Evolutionary conservation across 2,888 invertebrate genomes (phyloP).

Genomic region (Cataglyphis altisquamis): DNA sequence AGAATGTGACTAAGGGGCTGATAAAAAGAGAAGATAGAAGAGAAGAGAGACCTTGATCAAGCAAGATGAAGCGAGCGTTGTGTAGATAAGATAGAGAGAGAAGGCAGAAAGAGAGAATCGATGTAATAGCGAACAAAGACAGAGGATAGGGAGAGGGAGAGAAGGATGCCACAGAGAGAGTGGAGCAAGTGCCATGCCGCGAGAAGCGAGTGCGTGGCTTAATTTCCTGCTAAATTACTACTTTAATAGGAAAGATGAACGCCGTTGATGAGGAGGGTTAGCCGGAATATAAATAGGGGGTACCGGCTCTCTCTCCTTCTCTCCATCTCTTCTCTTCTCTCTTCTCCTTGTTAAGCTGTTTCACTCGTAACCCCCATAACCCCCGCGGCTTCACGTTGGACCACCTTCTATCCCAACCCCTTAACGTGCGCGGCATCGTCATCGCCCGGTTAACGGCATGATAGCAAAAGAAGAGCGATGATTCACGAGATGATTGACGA

Average conservation of each 20-base stretch:
- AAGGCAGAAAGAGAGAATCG: slow-evolving; percentile 59
- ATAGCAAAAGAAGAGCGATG: slow-evolving; percentile 76
- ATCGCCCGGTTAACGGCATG: slow-evolving; percentile 77
- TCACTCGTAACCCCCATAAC: slow-evolving; percentile 51
- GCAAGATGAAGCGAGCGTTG: slow-evolving; percentile 30
- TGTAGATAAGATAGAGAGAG: slow-evolving; percentile 17
- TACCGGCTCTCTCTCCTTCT: slow-evolving; percentile 61
- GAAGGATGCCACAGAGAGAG: slow-evolving; percentile 58
- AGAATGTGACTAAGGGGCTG: slow-evolving; percentile 19
- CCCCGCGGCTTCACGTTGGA: slow-evolving; percentile 56
- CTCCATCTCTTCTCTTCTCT: slow-evolving; percentile 41
- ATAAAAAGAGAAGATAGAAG: slow-evolving; percentile 39
- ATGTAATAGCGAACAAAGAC: slow-evolving; percentile 60
- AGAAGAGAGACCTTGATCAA: slow-evolving; percentile 41
- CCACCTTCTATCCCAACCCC: slow-evolving; percentile 63
- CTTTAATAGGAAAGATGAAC: slow-evolving; percentile 87
- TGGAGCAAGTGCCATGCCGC: slow-evolving; percentile 79
- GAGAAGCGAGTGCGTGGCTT: slow-evolving; percentile 85
- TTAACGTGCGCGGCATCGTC: slow-evolving; percentile 75
- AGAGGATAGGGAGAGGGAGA: slow-evolving; percentile 40
- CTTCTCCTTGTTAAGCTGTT: slow-evolving; percentile 9
- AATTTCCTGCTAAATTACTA: slow-evolving; percentile 87
- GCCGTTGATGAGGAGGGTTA: slow-evolving; percentile 86
- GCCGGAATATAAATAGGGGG: slow-evolving; percentile 86
- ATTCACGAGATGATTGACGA: slow-evolving; percentile 76